A percentile compares a stretch with the other conserved stretches of the same genome.
Evolutionary conservation across 2,113 vertebrate genomes (phyloP).

Genomic region (human): DNA sequence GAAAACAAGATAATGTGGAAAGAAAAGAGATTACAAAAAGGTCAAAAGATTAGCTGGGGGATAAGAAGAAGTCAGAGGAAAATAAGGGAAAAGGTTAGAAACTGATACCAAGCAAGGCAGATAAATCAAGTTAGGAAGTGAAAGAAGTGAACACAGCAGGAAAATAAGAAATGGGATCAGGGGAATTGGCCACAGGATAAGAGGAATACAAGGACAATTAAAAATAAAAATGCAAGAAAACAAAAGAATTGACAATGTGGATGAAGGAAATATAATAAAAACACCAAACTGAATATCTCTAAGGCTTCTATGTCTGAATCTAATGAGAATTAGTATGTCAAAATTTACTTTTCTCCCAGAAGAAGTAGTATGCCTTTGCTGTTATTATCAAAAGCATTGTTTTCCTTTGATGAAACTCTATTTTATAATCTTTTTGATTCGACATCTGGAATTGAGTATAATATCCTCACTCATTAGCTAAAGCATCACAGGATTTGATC

Average conservation of each 20-base stretch:
- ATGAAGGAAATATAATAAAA: slow-evolving; percentile 44
- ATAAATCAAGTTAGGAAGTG: slow-evolving; percentile 62
- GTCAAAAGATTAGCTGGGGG: slow-evolving; percentile 73
- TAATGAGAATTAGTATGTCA: neutral
- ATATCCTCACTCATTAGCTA: neutral
- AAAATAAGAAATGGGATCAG: slow-evolving; percentile 30
- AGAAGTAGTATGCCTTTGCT: neutral
- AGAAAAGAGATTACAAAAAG: slow-evolving; percentile 79
- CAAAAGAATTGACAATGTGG: neutral
- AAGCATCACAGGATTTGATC: neutral
- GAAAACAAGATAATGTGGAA: slow-evolving; percentile 77
- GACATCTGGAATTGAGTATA: neutral
- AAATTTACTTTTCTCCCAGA: neutral
- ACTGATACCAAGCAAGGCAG: slow-evolving; percentile 54
- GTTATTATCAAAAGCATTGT: neutral
- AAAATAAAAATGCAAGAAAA: slow-evolving; percentile 21
- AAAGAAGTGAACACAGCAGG: slow-evolving; percentile 20
- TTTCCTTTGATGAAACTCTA: slow-evolving; percentile 32
- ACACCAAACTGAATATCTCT: neutral
- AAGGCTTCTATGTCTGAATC: neutral
- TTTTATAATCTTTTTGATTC: slow-evolving; percentile 25
- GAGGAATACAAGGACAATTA: neutral
- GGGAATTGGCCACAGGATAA: neutral
- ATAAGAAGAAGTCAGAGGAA: slow-evolving; percentile 61
- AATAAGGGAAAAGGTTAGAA: slow-evolving; percentile 71